Conservation (phyloP, 2,113 vertebrate genomes). For the Callopanchax toddi region DNA sequence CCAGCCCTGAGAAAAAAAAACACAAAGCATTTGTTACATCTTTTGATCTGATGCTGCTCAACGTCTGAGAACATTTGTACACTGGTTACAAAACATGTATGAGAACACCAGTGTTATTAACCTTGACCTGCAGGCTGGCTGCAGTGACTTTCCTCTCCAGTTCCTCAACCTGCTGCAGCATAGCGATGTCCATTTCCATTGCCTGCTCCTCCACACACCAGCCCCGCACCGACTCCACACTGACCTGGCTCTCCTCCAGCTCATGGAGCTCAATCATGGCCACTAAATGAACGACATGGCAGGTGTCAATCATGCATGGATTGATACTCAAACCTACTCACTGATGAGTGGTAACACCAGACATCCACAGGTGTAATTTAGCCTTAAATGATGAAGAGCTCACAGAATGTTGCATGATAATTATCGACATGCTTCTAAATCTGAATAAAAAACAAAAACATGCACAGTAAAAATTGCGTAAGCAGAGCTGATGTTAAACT, state of each 20-base stretch:
- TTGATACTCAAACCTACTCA: neutral
- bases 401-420: too few species aligned
- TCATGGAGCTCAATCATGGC: constrained; percentile 92
- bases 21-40: neutral
- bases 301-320: constrained; percentile 11
- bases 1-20: constrained; percentile 87
- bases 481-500: constrained; percentile 30
- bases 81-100: too few species aligned
- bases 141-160: constrained; percentile 95
- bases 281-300: constrained; percentile 71
- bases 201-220: constrained; percentile 99
- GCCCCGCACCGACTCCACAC: constrained; percentile 90
- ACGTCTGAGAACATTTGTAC: neutral
- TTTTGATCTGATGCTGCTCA: neutral
- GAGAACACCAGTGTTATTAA: constrained; percentile 60
- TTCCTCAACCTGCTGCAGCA: constrained; percentile 98
- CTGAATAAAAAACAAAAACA: too few species aligned
- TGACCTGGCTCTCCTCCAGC: constrained; percentile 94
- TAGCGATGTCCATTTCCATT: constrained; percentile 93
- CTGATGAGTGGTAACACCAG: neutral
- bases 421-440: too few species aligned
- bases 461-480: too few species aligned
- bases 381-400: too few species aligned
- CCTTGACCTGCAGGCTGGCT: constrained; percentile 98
- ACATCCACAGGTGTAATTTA: neutral